Evolutionary conservation across 2,113 vertebrate species (phyloP).

Genomic region (Pituophis catenifer): DNA sequence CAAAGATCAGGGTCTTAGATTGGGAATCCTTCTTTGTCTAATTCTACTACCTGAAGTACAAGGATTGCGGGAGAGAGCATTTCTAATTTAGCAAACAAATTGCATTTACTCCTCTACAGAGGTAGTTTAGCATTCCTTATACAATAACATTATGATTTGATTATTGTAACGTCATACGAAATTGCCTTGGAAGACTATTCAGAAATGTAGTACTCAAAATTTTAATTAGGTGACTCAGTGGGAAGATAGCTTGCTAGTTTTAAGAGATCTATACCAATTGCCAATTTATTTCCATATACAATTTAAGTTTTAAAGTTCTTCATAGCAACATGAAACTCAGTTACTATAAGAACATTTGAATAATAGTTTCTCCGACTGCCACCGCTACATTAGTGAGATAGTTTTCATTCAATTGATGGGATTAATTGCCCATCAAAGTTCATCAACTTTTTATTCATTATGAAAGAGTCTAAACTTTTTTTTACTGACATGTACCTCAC

Average conservation of each 20-base stretch:
- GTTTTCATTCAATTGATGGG: background rate
- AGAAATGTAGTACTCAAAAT: background rate
- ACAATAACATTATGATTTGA: background rate
- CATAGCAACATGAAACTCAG: background rate
- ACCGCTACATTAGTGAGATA: background rate
- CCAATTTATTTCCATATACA: background rate
- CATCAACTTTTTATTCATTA: background rate
- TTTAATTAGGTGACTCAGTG: background rate
- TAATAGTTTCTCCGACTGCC: background rate
- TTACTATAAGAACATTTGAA: background rate
- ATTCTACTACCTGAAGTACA: background rate
- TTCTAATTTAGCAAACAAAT: background rate
- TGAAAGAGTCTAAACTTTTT: background rate
- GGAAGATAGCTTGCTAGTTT: background rate
- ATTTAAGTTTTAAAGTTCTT: background rate
- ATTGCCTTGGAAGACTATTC: background rate
- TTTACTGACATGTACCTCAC: background rate
- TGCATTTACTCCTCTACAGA: background rate
- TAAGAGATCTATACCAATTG: background rate
- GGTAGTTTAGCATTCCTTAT: background rate
- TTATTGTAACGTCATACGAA: background rate
- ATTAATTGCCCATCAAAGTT: background rate
- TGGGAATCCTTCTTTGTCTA: background rate
- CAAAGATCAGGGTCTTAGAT: background rate
- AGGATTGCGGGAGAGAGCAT: background rate